phyloP scores from a whole-genome alignment of 2,888 invertebrate species.

The Cybosia mesomella region DNA sequence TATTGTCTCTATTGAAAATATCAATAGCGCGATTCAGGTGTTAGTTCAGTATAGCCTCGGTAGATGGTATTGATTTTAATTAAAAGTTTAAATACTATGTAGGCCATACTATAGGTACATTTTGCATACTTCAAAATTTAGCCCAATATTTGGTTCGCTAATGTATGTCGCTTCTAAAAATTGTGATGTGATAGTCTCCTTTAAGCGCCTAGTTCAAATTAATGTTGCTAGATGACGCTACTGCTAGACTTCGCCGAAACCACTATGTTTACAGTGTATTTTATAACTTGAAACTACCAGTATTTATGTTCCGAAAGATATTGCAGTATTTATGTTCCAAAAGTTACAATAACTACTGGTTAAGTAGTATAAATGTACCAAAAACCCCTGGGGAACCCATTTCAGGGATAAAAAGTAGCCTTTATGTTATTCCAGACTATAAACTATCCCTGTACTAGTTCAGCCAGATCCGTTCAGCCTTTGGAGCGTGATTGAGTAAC shows the following conservation, averaged over 20 bases:
- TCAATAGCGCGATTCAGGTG: neutral
- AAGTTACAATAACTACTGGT: no score
- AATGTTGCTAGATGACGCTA: conserved; percentile 8
- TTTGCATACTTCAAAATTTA: neutral
- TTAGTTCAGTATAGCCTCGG: neutral
- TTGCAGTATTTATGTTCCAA: no score
- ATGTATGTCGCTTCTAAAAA: neutral
- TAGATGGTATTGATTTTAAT: neutral
- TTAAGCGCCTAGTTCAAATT: neutral
- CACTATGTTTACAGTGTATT: no score
- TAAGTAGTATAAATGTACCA: no score
- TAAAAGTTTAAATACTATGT: neutral
- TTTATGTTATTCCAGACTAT: no score
- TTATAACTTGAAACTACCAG: neutral
- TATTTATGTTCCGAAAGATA: neutral
- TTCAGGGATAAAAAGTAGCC: no score
- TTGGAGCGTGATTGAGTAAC: no score
- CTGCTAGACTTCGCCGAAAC: neutral
- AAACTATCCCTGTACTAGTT: no score
- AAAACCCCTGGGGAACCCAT: no score
- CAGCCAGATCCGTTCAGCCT: no score
- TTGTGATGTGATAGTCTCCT: conserved; percentile 9
- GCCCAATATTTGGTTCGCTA: conserved; percentile 4
- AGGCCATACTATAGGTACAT: neutral
- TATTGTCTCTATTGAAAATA: neutral